These are phyloP conservation scores for Toxotes lorentzi DNA, from an alignment of 2,797 vertebrate genomes.

Conservation along the genomic window DNA sequence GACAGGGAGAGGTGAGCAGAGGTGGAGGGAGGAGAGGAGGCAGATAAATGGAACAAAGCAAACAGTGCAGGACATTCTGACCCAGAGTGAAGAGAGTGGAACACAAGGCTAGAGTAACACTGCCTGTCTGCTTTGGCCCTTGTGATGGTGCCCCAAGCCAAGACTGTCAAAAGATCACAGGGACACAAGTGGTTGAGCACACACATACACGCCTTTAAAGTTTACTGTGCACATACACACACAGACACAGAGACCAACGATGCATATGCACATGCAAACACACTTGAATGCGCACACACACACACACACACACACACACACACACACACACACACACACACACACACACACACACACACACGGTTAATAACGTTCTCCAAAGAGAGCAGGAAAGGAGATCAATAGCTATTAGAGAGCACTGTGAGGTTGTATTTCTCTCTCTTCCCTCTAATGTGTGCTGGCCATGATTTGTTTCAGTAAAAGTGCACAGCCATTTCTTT, in stretches of 20 bases:
- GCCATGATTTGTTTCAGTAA: constrained; percentile 75
- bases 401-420: constrained; percentile 79
- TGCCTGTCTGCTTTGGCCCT: constrained; percentile 59
- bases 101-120: constrained; percentile 58
- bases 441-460: constrained; percentile 64
- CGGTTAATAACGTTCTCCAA: constrained; percentile 48
- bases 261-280: neutral
- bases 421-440: constrained; percentile 68
- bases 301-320: neutral
- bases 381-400: constrained; percentile 69
- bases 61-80: constrained; percentile 77
- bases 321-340: neutral
- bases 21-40: constrained; percentile 30
- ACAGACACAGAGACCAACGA: neutral
- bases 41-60: constrained; percentile 62
- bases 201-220: constrained; percentile 16
- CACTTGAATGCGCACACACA: too few species aligned
- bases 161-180: constrained; percentile 57
- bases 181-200: constrained; percentile 26
- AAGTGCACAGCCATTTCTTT: constrained; percentile 68
- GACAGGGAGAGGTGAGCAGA: constrained; percentile 23
- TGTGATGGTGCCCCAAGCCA: constrained; percentile 43
- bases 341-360: constrained; percentile 19
- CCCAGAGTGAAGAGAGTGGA: constrained; percentile 61
- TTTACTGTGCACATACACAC: neutral